phyloP scores from a whole-genome alignment of 2,888 invertebrate species.

The Gortyna flavago region DNA sequence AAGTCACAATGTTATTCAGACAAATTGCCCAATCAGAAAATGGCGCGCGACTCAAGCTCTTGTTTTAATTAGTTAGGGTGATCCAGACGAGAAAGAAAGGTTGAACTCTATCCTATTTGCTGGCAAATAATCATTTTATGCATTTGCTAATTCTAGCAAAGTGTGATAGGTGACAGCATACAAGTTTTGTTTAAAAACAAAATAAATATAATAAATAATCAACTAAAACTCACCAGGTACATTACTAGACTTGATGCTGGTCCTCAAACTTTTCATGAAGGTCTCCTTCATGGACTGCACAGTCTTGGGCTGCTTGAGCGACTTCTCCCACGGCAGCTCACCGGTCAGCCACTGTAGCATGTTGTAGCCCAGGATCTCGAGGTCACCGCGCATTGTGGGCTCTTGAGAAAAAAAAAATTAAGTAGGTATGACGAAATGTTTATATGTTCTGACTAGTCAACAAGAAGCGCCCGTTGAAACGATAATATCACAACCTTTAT shows the following conservation, averaged over 20 bases:
- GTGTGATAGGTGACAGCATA: not conserved
- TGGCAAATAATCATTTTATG: not conserved
- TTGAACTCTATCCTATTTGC: not conserved
- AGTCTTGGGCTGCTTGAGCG: slow-evolving; percentile 89
- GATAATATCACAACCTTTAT: not conserved
- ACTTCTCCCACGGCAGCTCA: slow-evolving; percentile 95
- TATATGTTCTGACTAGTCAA: not conserved
- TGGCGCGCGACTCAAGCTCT: not conserved
- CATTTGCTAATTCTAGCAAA: not conserved
- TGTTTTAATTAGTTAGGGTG: not conserved
- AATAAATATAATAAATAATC: not conserved
- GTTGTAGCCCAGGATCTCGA: slow-evolving; percentile 98
- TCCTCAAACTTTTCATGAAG: slow-evolving; percentile 90
- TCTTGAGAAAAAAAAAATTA: not conserved
- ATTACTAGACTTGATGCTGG: slow-evolving; percentile 77
- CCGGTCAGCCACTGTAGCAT: slow-evolving; percentile 97
- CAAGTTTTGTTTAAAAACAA: not conserved
- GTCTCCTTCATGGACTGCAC: slow-evolving; percentile 93
- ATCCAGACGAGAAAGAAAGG: not conserved
- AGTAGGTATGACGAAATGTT: not conserved
- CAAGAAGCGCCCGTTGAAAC: not conserved
- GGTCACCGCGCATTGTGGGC: slow-evolving; percentile 96
- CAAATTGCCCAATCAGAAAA: not conserved
- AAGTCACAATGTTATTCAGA: not conserved
- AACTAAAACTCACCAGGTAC: slow-evolving; percentile 79